Conservation (phyloP, 1,140 invertebrate species). For the Charaxes varanes region DNA sequence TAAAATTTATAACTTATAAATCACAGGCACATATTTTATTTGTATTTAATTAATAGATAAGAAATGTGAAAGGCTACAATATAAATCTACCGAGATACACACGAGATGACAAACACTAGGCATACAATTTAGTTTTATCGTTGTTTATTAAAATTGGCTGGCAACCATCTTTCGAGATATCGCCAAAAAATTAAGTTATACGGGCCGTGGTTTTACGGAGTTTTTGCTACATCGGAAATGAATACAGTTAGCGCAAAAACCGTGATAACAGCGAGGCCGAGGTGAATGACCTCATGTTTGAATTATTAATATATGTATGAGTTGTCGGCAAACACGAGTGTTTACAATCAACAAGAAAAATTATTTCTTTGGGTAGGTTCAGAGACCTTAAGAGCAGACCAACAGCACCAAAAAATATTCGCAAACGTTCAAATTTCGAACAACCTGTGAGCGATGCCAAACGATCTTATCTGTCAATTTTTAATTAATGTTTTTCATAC, state of each 20-base stretch:
- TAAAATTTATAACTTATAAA: no score
- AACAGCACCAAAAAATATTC: slow-evolving; percentile 9
- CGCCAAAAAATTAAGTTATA: slow-evolving; percentile 8
- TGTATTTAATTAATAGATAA: no score
- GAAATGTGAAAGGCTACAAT: no score
- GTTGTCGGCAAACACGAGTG: not conserved
- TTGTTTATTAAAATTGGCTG: slow-evolving; percentile 16
- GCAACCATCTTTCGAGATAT: slow-evolving; percentile 6
- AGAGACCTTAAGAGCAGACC: slow-evolving; percentile 6
- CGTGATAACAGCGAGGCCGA: slow-evolving; percentile 9
- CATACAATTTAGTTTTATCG: slow-evolving; percentile 4
- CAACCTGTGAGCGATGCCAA: no score
- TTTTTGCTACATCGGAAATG: slow-evolving; percentile 8
- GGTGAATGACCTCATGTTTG: slow-evolving; percentile 13
- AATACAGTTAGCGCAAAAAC: slow-evolving; percentile 8
- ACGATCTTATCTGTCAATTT: no score
- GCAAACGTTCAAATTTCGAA: no score
- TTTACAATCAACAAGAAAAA: slow-evolving; percentile 1
- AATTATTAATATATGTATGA: slow-evolving; percentile 6
- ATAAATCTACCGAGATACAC: no score
- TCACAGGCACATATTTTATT: no score
- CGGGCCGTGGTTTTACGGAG: slow-evolving; percentile 1
- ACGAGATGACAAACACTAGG: not conserved
- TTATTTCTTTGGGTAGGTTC: slow-evolving; percentile 9
- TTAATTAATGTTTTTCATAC: no score